Base-by-base conservation (phyloP, 2,888 invertebrate species). In the Adineta ricciae region DNA sequence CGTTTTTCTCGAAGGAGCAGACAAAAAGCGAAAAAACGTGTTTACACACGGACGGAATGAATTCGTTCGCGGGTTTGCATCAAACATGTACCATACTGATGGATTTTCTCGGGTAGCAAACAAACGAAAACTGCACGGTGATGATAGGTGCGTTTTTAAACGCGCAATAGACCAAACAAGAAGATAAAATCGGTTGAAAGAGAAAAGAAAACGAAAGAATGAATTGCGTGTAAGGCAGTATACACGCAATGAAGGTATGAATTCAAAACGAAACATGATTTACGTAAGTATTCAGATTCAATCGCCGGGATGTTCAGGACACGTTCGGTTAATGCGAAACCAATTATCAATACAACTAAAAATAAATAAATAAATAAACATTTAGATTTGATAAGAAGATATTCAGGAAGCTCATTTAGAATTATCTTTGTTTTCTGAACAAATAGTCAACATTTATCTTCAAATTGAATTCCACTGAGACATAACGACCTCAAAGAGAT, bases 311-410 rank as follows among this genome's bases (percentile, higher is more conserved):
- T 98, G 98, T 92, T 97, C 97, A 84, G 98, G 98, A 92, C 98
- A 98, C 90, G 96, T 96, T 92, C 97, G 94, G 93, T 97, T 98
- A 91, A 96, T 95, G 92, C 96, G 95, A 92, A 98, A 98, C 98
- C 98, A 98, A 92, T 95, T 94, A 93, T 98, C 97, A 92, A 98
- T 97, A 93, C 98, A 98, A 91, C 96, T 97, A 93, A 83, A 94
- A 85, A 85, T 87, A 84, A 52, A 78, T 87, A 86, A 36, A 52
- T 8, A 21, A 14, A 38, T 4, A 54, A 1, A 72, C 16, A 1
- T 46, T 46, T 5, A 46, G 46, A 46, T 5, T 46, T 8, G 8
- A 46, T 46, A n/a, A n/a, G n/a, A n/a, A n/a, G n/a, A n/a, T n/a
- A n/a, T n/a, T n/a, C n/a, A n/a, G n/a, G n/a, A n/a, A n/a, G n/a